Evolutionary conservation across 2,113 vertebrate genomes (phyloP), one percentile per base, ranked within the genome.

Genomic region (Meleagris gallopavo): DNA sequence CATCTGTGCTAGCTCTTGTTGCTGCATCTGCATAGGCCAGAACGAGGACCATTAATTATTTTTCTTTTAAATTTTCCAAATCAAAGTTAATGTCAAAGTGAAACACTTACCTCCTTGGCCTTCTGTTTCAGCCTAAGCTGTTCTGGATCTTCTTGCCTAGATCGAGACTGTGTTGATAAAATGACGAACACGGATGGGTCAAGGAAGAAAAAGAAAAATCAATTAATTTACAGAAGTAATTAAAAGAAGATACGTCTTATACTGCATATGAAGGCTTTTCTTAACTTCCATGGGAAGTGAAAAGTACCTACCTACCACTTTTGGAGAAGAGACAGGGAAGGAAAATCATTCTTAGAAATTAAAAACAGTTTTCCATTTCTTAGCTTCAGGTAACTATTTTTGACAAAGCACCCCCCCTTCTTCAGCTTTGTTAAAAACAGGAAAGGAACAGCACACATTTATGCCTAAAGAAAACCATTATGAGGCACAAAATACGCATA

Each of bases 101-200:
- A 61, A 61, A 66, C 60, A 38, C 96, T 94, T 83, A 99, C 98
- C 98, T 99, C 99, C 97, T 99, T 99, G 79, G 99, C 98, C 95
- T 99, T 99, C 97, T 99, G 98, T 93, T 99, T 99, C 52, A 99
- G 96, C 83, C 98, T 85, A 70, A 99, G 97, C 76, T 99, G 99
- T 55, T 99, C 99, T 2, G 98, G 99, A 93, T 99, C 98, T 97
- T 99, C 99, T 97, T 99, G 99, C 94, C 98, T 97, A 89, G 99
- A 99, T 88, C 98, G 98, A 96, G 98, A 99, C 99, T 99, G 79
- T 34, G 77, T 89, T 88, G 70, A 46, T 30, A 19, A 90, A 90
- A 86, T 6, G 67, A 76, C 2, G 60, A 84, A 45, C 66, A 8
- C 2, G 38, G 71, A 75, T 17, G 5, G 27, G 34, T 48, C 36